Base-by-base conservation (phyloP, 2,797 vertebrate species). In the Poecile montanus region DNA sequence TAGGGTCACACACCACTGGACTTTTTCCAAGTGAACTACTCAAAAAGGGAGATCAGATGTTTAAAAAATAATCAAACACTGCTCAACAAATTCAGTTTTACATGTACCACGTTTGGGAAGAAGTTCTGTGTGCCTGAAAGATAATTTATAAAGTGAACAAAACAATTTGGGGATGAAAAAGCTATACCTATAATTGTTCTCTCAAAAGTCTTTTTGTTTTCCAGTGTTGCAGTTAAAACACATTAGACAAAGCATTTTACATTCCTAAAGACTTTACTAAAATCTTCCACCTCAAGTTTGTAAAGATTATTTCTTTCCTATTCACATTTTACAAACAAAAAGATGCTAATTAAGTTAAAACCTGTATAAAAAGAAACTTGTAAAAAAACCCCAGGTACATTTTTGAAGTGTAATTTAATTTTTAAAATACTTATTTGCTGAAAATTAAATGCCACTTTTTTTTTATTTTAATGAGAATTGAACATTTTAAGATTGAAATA, bases 381-480 rank as follows among this genome's bases (percentile, higher is more conserved):
- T 27, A 62, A 63, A 82, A 40, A 62, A 17, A 0, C 0, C 2
- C 1, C 19, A 53, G 25, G 5, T 53, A 27, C 9, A 42, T 51
- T 71, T 86, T 51, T 54, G 1, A 17, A 51, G 56, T 51, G n/a
- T 10, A 13, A 80, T 42, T 74, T 67, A 15, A 32, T 26, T 62
- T 57, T 32, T 18, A 47, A 71, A 78, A 48, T 26, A 67, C 4
- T 61, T 73, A 4, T 15, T 88, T 87, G 45, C 40, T 77, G 58
- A 70, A 91, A 80, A 77, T 11, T 2, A 58, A 87, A 84, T 34
- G 15, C 6, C 42, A 4, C 2, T 62, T 51, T 68, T 34, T 48
- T 38, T 45, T 38, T 26, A 12, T n/a, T 17, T 4, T 7, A 44
- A 7, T 34, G 16, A 70, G 15, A 40, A 13, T 40, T 40, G 38